Evolutionary conservation across 2,888 invertebrate species (phyloP), one percentile per base, ranked within the genome.

Genomic region (Aporophyla lueneburgensis): DNA sequence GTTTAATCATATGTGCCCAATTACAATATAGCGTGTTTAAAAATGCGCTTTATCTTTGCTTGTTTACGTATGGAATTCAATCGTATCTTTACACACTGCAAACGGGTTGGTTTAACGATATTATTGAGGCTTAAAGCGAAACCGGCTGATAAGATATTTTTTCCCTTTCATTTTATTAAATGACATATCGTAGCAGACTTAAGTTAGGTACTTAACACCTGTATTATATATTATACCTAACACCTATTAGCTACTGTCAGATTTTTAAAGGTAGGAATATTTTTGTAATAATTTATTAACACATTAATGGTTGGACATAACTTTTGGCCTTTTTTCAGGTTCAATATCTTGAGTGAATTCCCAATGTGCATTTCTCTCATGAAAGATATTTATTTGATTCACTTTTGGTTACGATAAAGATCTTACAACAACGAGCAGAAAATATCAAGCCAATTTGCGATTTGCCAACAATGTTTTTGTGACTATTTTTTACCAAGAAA

Each of bases 101-200:
- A n/a, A 74, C 12, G 43, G 9, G 6, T 74, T 53, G 7, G 61
- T 61, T 46, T 62, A 62, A 21, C 16, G 12, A 27, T 40, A 27
- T 61, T 56, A 16, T 24, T 9, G 12, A 33, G 53, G 46, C 54
- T 76, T 76, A 40, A 56, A 24, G 24, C 33, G 24, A 33, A 62
- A 46, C 53, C 33, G 12, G 16, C 16, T 63, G 49, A 76, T 63
- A 21, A 40, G 24, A 63, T 76, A 62, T 24, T 16, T 62, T 53
- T 68, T 51, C 24, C 0, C 21, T 74, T 59, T 16, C 2, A 2
- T 40, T 49, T 59, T 54, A 51, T 40, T 0, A 61, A 74, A 51
- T 59, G 5, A 33, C 10, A 59, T 12, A 5, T 24, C 0, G 7
- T 16, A n/a, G 21, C 40, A 16, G 33, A 51, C 12, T 40, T 33